Percentiles rank a stretch among this genome's conserved stretches.
phyloP scores from a whole-genome alignment of 2,888 invertebrate species.

The Nesidiocoris tenuis region DNA sequence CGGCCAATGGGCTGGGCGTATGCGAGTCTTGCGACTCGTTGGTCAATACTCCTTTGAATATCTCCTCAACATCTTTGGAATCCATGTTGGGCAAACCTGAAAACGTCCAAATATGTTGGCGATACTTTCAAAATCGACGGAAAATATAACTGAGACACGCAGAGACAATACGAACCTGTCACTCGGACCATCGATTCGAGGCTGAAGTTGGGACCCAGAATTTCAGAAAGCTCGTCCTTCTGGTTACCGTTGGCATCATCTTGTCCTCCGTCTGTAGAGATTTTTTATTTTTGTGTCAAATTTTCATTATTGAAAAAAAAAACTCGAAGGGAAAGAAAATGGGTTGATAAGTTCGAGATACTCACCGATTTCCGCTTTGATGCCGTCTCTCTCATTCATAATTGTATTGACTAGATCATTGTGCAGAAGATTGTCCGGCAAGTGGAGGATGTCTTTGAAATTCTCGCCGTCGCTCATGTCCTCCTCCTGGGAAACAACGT shows the following conservation, averaged over 20 bases:
- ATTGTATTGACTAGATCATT: constrained; percentile 67
- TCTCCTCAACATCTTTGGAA: constrained; percentile 86
- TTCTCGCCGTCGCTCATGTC: constrained; percentile 63
- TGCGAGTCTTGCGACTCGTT: constrained; percentile 75
- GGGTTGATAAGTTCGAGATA: no score
- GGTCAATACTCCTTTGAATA: constrained; percentile 86
- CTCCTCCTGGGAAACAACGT: constrained; percentile 53
- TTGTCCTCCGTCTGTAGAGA: constrained; percentile 11
- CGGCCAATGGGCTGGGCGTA: constrained; percentile 60
- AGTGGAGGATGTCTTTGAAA: constrained; percentile 65
- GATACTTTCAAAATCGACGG: no score
- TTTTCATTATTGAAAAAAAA: no score
- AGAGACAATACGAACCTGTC: constrained; percentile 53
- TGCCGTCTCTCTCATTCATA: constrained; percentile 61
- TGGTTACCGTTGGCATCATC: constrained; percentile 47
- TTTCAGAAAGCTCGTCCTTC: constrained; percentile 72
- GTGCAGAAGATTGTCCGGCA: constrained; percentile 65
- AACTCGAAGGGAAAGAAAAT: no score
- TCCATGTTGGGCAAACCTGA: constrained; percentile 74
- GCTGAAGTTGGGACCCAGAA: constrained; percentile 69
- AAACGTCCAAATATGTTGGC: constrained; percentile 54
- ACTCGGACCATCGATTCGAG: constrained; percentile 72
- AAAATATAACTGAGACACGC: no score
- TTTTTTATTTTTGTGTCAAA: no score
- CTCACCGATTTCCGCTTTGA: constrained; percentile 49